Evolutionary conservation across 2,888 invertebrate genomes (phyloP), one percentile per base, ranked within the genome.

Genomic region (Lasioglossum oenotherae): DNA sequence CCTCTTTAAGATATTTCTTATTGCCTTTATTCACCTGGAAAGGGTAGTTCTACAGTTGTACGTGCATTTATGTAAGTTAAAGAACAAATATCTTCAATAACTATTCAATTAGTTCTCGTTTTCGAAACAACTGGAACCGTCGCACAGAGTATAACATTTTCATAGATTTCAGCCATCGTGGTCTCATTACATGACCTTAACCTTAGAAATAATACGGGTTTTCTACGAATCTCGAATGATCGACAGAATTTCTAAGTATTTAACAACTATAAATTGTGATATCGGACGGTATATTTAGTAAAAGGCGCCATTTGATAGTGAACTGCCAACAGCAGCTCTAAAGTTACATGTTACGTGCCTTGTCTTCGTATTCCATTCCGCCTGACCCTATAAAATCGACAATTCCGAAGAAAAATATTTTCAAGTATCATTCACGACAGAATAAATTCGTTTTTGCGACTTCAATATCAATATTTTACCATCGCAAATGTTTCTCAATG

Each of bases 11-110:
- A 91, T 90, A 93, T 88, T 90, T 92, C 91, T 89, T 91, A 88
- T 92, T 90, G 87, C 83, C 91, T 80, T 87, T 87, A 81, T 86
- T 90, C 91, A 91, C 90, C 92, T 92, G 90, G 88, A 92, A 93
- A 92, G 93, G 93, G 92, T 92, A 90, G 87, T 93, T 94, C 90
- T 94, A 92, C 92, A 89, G 90, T 93, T 92, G 89, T 92, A 94
- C 93, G 94, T 94, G 94, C 90, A 91, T 92, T 89, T 80, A 93
- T 92, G 94, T 94, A 93, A 94, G 94, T 92, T 71, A 82, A 79
- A n/a, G 35, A 23, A 19, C 10, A 71, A 38, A 81, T 57, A 64
- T 82, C 19, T 5, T 23, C 23, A 38, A 78, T 72, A 60, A 23
- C 35, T 2, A 4, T 35, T 19, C 35, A 49, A 75, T 64, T n/a